Evolutionary conservation across 2,888 invertebrate genomes (phyloP), one percentile per base, ranked within the genome.

Genomic region (Pristionchus arcanus): DNA sequence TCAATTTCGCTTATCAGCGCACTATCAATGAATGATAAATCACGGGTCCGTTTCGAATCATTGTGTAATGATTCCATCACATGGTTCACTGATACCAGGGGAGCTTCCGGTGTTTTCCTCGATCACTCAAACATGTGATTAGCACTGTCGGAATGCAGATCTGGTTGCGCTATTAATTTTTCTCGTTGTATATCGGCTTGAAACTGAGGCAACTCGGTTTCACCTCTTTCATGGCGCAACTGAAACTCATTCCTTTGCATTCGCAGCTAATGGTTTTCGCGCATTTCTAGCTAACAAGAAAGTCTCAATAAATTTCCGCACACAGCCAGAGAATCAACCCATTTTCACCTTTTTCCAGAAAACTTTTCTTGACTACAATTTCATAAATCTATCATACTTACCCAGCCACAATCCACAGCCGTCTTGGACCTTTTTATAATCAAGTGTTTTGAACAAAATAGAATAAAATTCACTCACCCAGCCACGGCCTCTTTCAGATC

Each of bases 1-100:
- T 21, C 2, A 9, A 31, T 91, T 91, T 90, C n/a, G 92, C 92
- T 92, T 91, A 28, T 91, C 91, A 25, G 90, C 90, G 19, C 68
- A 68, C 11, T 31, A 13, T 31, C 59, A 55, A 13, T 9, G 21
- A 21, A 16, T 21, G 21, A 55, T 55, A 9, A 63, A n/a, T 25
- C 63, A n/a, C 25, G n/a, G 3, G 63, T 21, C n/a, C 2, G 25
- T 63, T 63, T 63, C 63, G n/a, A 63, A 63, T 3, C 25, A n/a
- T n/a, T n/a, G 63, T 63, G 63, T 9, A 63, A 63, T n/a, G 2
- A 63, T n/a, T 63, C 9, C 63, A 15, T 7, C 59, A 3, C 19
- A 59, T 59, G 13, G 16, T 19, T 59, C 59, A 63, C n/a, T 63
- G 63, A 63, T n/a, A n/a, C 3, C 21, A 9, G 25, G 7, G 11